phyloP scores from a whole-genome alignment of 2,113 vertebrate genomes.

The Rafetus swinhoei region DNA sequence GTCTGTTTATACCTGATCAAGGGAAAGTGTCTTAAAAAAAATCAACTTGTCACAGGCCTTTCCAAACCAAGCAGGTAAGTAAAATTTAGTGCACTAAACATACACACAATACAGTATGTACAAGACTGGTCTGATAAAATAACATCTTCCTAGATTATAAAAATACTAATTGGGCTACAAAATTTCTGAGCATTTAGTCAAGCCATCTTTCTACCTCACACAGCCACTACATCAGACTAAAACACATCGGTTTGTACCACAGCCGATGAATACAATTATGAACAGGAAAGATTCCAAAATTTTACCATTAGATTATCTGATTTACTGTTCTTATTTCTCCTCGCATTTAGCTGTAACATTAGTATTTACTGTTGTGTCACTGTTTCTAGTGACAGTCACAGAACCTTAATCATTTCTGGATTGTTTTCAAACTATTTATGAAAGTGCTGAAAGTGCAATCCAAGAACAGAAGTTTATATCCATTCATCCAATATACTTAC shows the following conservation, averaged over 20 bases:
- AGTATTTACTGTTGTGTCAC: constrained; percentile 12
- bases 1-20: constrained; percentile 34
- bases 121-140: constrained; percentile 75
- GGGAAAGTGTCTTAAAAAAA: background rate
- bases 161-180: constrained; percentile 80
- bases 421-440: constrained; percentile 42
- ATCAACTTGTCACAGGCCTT: constrained; percentile 54
- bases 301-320: constrained; percentile 25
- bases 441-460: constrained; percentile 74
- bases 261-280: constrained; percentile 43
- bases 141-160: constrained; percentile 75
- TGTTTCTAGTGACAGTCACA: constrained; percentile 21
- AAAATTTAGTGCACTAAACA: constrained; percentile 55
- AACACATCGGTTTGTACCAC: constrained; percentile 59
- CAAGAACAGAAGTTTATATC: constrained; percentile 14
- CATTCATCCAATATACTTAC: constrained; percentile 8
- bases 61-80: constrained; percentile 59
- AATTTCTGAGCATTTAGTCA: constrained; percentile 63
- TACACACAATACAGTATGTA: constrained; percentile 62
- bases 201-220: constrained; percentile 39
- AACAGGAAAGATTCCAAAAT: constrained; percentile 53
- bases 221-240: constrained; percentile 64
- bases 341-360: background rate
- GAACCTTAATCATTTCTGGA: constrained; percentile 26
- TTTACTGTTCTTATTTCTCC: constrained; percentile 31